Percentiles rank a stretch among this genome's conserved stretches.
These are phyloP conservation scores for Caenorhabditis elegans DNA, from an alignment of 1,140 invertebrate genomes.

Conservation along the genomic window DNA sequence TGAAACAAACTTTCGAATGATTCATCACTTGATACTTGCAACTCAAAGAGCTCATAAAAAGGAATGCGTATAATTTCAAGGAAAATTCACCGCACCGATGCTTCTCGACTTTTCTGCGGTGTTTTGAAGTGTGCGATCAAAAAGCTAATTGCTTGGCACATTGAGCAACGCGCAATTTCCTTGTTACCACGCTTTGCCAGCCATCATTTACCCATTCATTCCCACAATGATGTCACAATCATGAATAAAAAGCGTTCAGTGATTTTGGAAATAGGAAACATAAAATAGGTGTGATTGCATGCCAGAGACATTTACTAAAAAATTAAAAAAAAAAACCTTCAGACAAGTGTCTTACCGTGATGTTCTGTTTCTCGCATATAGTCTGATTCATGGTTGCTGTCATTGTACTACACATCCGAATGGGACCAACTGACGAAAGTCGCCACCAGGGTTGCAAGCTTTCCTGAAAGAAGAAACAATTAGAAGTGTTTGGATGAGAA, in stretches of 20 bases:
- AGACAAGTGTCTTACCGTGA: background rate
- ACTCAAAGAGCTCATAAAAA: no score
- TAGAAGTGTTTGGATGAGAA: background rate
- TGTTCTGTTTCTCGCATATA: background rate
- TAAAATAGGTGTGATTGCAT: no score
- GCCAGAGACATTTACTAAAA: no score
- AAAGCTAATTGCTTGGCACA: slow-evolving; percentile 9
- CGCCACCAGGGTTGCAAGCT: background rate
- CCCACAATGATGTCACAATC: background rate
- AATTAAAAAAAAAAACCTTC: background rate
- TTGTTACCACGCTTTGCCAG: background rate
- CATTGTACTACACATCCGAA: background rate
- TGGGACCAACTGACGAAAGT: background rate
- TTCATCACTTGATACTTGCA: background rate
- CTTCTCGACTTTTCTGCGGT: background rate
- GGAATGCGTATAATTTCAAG: no score
- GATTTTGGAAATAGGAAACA: no score
- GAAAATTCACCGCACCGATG: background rate
- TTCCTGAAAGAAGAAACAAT: background rate
- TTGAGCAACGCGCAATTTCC: background rate
- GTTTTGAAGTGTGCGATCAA: background rate
- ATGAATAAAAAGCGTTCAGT: no score
- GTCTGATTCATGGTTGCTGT: background rate
- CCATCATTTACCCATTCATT: background rate
- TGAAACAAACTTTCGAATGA: background rate